These are phyloP conservation scores for Syncerus caffer DNA, from an alignment of 2,797 vertebrate genomes.

Conservation along the genomic window DNA sequence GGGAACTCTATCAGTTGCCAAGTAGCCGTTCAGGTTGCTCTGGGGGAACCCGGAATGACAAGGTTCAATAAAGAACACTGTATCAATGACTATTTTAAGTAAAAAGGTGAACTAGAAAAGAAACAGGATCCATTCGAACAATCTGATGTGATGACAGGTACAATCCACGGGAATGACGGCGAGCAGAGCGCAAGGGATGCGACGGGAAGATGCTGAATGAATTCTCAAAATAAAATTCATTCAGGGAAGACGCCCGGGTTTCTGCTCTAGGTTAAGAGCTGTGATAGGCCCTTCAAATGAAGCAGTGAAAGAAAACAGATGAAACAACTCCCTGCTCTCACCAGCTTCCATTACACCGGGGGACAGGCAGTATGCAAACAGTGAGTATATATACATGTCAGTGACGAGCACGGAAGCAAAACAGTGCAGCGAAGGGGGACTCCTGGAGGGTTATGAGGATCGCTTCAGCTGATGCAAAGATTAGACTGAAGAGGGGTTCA, in stretches of 20 bases:
- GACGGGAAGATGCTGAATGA: not conserved
- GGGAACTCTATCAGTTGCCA: not conserved
- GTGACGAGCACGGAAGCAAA: not conserved
- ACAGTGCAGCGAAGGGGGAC: not conserved
- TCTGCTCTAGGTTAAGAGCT: not conserved
- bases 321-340: not conserved
- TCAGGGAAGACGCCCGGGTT: not conserved
- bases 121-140: not conserved
- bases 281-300: not conserved
- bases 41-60: not conserved
- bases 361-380: not conserved
- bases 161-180: not conserved
- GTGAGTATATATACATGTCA: fast-evolving
- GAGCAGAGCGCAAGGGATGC: not conserved
- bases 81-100: not conserved
- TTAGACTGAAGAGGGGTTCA: not conserved
- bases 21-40: not conserved
- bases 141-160: not conserved
- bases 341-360: not conserved
- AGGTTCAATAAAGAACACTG: not conserved
- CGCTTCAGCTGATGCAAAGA: not conserved
- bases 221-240: not conserved
- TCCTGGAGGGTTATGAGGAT: not conserved
- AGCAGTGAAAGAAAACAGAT: not conserved
- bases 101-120: not conserved